Percentiles rank a stretch among this genome's conserved stretches.
These are phyloP conservation scores for Lydus trimaculatus DNA, from an alignment of 2,888 invertebrate genomes.

Conservation along the genomic window DNA sequence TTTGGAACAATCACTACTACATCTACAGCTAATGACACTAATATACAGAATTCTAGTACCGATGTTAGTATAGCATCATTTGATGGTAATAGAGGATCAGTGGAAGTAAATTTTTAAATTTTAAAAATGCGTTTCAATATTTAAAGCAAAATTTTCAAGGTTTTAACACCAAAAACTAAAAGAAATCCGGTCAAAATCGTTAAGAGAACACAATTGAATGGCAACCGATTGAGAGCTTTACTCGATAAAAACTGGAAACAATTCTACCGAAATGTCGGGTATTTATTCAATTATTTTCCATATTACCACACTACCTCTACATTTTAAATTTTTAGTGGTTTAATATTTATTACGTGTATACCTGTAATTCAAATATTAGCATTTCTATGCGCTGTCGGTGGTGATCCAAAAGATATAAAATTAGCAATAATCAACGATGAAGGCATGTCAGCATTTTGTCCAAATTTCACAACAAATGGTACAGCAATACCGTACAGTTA, in stretches of 20 bases:
- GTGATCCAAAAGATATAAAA: constrained; percentile 74
- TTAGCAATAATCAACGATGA: constrained; percentile 85
- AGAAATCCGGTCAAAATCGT: constrained; percentile 14
- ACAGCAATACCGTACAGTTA: constrained; percentile 57
- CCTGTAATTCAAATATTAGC: constrained; percentile 81
- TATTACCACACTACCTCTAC: no score
- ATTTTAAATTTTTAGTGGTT: constrained; percentile 66
- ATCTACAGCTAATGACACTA: neutral
- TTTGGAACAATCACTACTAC: neutral
- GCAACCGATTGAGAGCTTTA: constrained; percentile 17
- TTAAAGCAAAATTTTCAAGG: constrained; percentile 51
- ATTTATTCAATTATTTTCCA: constrained; percentile 1
- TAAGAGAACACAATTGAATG: constrained; percentile 16
- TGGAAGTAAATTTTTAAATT: constrained; percentile 37
- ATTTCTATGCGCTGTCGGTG: constrained; percentile 83
- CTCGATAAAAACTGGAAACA: constrained; percentile 51
- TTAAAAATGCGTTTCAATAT: no score
- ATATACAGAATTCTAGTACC: constrained; percentile 18
- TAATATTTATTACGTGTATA: constrained; percentile 81
- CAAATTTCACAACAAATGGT: constrained; percentile 44
- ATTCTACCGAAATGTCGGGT: constrained; percentile 44
- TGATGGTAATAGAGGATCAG: constrained; percentile 42
- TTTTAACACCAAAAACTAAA: constrained; percentile 60
- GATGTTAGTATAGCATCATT: constrained; percentile 23
- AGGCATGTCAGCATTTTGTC: constrained; percentile 52